Percentiles rank a stretch among this genome's conserved stretches.
phyloP scores from a whole-genome alignment of 2,888 invertebrate species.

The Tachina grossa region DNA sequence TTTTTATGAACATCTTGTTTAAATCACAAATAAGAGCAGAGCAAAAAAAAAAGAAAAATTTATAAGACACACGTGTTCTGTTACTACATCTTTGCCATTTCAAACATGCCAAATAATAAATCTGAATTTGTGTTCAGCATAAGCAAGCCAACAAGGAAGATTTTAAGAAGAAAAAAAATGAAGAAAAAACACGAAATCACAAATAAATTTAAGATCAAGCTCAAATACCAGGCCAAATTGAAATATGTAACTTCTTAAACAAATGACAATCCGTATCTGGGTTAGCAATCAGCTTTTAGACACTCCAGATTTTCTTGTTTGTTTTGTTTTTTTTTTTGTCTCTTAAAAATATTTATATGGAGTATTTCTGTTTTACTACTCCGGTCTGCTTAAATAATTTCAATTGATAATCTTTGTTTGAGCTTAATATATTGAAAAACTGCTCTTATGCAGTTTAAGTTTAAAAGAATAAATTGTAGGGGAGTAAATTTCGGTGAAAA shows the following conservation, averaged over 20 bases:
- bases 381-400: conserved; percentile 55
- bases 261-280: conserved; percentile 70
- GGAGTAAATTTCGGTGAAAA: not conserved
- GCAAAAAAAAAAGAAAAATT: conserved; percentile 26
- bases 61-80: conserved; percentile 68
- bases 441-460: not conserved
- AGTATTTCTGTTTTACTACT: not conserved
- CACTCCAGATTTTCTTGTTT: conserved; percentile 39
- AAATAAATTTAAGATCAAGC: conserved; percentile 54
- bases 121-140: conserved; percentile 40
- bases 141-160: conserved; percentile 11
- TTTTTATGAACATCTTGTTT: conserved; percentile 65
- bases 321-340: not conserved
- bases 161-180: not conserved
- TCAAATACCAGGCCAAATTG: conserved; percentile 71
- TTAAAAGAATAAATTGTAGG: conserved; percentile 47
- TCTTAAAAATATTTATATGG: conserved; percentile 24
- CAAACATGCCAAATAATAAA: conserved; percentile 64
- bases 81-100: conserved; percentile 53
- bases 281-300: conserved; percentile 72
- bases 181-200: conserved; percentile 32
- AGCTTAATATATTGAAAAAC: conserved; percentile 25
- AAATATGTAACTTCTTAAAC: conserved; percentile 70
- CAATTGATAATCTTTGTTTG: conserved; percentile 67
- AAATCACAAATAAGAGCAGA: conserved; percentile 43